phyloP scores from a whole-genome alignment of 2,888 invertebrate genomes.

The Glaucopsyche alexis region DNA sequence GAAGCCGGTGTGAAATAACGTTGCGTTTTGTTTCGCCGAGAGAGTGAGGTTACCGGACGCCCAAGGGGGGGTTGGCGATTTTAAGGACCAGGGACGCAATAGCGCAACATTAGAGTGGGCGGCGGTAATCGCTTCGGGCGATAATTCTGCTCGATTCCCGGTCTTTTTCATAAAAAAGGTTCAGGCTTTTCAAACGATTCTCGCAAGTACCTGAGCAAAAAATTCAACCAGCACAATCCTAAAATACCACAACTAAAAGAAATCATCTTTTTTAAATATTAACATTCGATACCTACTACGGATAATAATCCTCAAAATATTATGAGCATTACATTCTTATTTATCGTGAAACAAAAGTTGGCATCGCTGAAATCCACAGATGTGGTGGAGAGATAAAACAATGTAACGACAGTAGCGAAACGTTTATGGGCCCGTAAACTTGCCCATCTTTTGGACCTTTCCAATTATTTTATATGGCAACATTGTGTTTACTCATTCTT shows the following conservation, averaged over 20 bases:
- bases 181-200: too few species aligned
- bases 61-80: too few species aligned
- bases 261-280: neutral
- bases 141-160: too few species aligned
- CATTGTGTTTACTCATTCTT: conserved; percentile 31
- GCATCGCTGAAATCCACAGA: conserved; percentile 28
- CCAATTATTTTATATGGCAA: conserved; percentile 37
- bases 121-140: too few species aligned
- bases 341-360: conserved; percentile 24
- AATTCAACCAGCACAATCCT: neutral
- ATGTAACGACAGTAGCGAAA: conserved; percentile 42
- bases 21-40: too few species aligned
- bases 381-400: conserved; percentile 35
- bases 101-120: too few species aligned
- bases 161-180: too few species aligned
- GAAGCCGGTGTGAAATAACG: too few species aligned
- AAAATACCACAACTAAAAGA: neutral
- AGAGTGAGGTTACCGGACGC: too few species aligned
- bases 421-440: conserved; percentile 46
- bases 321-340: neutral
- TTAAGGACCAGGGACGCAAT: too few species aligned
- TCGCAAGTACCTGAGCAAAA: too few species aligned
- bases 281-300: too few species aligned
- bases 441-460: conserved; percentile 35
- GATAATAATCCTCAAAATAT: neutral